Conservation (phyloP, 2,113 vertebrate species). For the Gracilinanus agilis region DNA sequence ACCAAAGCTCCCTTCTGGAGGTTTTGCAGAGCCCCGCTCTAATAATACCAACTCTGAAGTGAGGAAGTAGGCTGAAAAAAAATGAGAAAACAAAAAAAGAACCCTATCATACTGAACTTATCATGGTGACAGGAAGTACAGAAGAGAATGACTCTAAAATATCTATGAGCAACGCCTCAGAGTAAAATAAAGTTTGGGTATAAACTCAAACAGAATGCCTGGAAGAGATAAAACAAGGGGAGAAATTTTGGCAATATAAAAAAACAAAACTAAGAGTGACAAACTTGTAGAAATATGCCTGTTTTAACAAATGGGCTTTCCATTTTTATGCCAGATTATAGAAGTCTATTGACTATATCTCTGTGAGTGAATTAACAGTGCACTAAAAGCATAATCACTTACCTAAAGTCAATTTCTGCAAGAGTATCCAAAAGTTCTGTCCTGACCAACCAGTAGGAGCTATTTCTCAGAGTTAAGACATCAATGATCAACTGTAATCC, state of each 20-base stretch:
- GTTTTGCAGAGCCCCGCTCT: background rate
- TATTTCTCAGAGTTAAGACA: slow-evolving; percentile 90
- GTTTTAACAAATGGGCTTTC: background rate
- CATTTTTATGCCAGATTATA: background rate
- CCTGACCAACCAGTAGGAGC: slow-evolving; percentile 97
- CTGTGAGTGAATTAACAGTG: background rate
- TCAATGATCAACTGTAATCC: slow-evolving; percentile 94
- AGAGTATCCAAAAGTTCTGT: slow-evolving; percentile 96
- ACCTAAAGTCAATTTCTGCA: slow-evolving; percentile 97
- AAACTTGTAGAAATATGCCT: background rate
- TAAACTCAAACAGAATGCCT: background rate
- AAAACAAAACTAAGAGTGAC: background rate
- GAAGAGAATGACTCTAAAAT: background rate
- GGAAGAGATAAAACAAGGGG: background rate
- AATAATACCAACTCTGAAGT: background rate
- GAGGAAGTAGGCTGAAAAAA: background rate
- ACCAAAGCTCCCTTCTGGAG: background rate
- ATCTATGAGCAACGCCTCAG: background rate
- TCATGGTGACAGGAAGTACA: background rate
- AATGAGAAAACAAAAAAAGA: background rate
- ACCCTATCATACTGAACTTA: background rate
- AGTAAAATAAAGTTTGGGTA: background rate
- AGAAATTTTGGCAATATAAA: background rate
- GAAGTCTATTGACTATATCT: background rate
- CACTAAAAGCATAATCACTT: slow-evolving; percentile 36